Percentiles rank a stretch among this genome's conserved stretches.
Evolutionary conservation across 2,888 invertebrate genomes (phyloP).

Genomic region (Cephus pulcher): DNA sequence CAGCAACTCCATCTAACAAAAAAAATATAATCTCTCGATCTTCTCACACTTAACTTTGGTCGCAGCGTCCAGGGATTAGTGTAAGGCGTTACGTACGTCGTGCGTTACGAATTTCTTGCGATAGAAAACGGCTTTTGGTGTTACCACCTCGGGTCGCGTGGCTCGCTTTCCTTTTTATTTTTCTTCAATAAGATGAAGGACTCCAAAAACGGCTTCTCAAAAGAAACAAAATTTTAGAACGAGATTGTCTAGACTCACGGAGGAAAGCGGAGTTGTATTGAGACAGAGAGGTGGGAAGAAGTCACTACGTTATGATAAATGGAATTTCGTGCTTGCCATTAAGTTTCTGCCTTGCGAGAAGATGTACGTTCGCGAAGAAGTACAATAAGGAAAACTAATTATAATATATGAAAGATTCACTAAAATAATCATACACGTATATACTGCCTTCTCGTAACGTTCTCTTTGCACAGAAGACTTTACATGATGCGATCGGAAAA

Average conservation of each 20-base stretch:
- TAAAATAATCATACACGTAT: no score
- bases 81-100: not conserved
- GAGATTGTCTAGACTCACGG: not conserved
- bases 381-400: no score
- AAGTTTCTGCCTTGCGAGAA: no score
- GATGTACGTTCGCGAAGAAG: no score
- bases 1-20: not conserved
- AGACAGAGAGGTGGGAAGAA: no score
- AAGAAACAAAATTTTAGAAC: not conserved
- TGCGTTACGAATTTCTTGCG: not conserved
- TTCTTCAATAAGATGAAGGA: not conserved
- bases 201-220: not conserved
- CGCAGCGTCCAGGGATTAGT: not conserved
- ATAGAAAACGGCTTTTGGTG: not conserved
- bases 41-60: not conserved
- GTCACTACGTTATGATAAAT: no score
- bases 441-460: no score
- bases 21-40: not conserved
- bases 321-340: no score
- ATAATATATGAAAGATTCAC: no score
- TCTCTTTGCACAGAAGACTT: no score
- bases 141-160: not conserved
- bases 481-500: no score
- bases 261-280: no score
- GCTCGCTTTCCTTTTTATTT: not conserved